Percentiles rank a stretch among this genome's conserved stretches.
phyloP scores from a whole-genome alignment of 2,113 vertebrate species.

The Vombatus ursinus region DNA sequence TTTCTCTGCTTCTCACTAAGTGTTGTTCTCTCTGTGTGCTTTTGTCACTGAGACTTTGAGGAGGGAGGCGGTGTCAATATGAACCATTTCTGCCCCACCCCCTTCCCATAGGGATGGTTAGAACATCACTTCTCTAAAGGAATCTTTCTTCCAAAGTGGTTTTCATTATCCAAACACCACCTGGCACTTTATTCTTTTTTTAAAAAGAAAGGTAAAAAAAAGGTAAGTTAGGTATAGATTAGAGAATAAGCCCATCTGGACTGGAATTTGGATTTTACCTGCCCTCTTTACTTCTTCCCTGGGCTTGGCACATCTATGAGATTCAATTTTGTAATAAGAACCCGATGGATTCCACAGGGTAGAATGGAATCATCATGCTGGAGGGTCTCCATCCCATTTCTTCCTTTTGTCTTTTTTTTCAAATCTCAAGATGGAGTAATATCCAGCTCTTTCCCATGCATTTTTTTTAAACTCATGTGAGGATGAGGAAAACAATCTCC shows the following conservation, averaged over 20 bases:
- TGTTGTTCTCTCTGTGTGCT: slow-evolving; percentile 34
- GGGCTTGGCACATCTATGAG: slow-evolving; percentile 78
- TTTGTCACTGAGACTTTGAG: slow-evolving; percentile 32
- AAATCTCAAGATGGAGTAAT: slow-evolving; percentile 3
- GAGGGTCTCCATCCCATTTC: slow-evolving; percentile 40
- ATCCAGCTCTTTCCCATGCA: not conserved
- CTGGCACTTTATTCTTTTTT: slow-evolving; percentile 68
- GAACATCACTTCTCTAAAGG: slow-evolving; percentile 43
- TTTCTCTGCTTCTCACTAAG: slow-evolving; percentile 22
- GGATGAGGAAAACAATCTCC: slow-evolving; percentile 65
- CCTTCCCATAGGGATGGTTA: not conserved
- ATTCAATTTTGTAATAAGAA: slow-evolving; percentile 60
- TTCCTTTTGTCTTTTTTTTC: not conserved
- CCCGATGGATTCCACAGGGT: slow-evolving; percentile 46
- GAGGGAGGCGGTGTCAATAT: not conserved
- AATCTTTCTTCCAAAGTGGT: slow-evolving; percentile 50
- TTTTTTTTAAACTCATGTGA: slow-evolving; percentile 13
- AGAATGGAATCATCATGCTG: slow-evolving; percentile 43
- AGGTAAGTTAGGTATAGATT: slow-evolving; percentile 62
- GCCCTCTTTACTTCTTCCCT: slow-evolving; percentile 26
- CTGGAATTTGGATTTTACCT: slow-evolving; percentile 15
- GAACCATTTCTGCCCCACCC: not conserved
- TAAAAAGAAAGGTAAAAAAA: not conserved
- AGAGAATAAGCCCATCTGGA: slow-evolving; percentile 42
- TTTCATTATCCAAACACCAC: slow-evolving; percentile 60